A percentile compares a stretch with the other conserved stretches of the same genome.
Conservation (phyloP, 92 coral and sea anemone genomes). For the Palythoa heliodiscus region DNA sequence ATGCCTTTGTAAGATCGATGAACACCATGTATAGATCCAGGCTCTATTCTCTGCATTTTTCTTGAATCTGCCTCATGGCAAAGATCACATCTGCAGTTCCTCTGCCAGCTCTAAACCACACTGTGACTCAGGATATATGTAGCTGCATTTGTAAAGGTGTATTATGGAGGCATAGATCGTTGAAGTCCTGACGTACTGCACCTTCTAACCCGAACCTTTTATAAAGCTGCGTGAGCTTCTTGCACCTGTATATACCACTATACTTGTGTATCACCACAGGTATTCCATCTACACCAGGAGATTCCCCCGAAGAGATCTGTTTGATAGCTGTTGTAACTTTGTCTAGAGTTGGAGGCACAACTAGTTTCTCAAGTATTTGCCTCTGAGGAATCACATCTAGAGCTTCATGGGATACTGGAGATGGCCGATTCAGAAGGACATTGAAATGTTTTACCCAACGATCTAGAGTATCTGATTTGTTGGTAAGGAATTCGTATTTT, state of each 20-base stretch:
- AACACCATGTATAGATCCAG: too few species aligned
- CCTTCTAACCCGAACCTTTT: not conserved
- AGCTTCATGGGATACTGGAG: not conserved
- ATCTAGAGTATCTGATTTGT: not conserved
- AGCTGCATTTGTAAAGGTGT: too few species aligned
- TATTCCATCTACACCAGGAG: not conserved
- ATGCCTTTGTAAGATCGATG: too few species aligned
- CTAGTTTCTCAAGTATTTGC: not conserved
- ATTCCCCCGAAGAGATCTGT: too few species aligned
- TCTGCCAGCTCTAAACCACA: too few species aligned
- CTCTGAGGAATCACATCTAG: slow-evolving; percentile 13
- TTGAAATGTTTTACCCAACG: slow-evolving; percentile 13
- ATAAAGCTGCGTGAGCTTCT: slow-evolving; percentile 3
- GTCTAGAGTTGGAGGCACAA: not conserved
- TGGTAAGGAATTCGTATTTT: not conserved
- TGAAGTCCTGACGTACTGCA: not conserved
- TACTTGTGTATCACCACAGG: slow-evolving; percentile 1
- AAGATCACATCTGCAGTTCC: too few species aligned
- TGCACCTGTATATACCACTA: not conserved
- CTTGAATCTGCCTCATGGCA: too few species aligned
- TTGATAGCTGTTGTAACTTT: too few species aligned
- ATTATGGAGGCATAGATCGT: too few species aligned
- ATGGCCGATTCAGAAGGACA: not conserved
- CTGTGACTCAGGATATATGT: too few species aligned
- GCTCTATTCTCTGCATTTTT: too few species aligned